Conservation (phyloP, 2,113 vertebrate species). For the Acrocephalus kingi region DNA sequence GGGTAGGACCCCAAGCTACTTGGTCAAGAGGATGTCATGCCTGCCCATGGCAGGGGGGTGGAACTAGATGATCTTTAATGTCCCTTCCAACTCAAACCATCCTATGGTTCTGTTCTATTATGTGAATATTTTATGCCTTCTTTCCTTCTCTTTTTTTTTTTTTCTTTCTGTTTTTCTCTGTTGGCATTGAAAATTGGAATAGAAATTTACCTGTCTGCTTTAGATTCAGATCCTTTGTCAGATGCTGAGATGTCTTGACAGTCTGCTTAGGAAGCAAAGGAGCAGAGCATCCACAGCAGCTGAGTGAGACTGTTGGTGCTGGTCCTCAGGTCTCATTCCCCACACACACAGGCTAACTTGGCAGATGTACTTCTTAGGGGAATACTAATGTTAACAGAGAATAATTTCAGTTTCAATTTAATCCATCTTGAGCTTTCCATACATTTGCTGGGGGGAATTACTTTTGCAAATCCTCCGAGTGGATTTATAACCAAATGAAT, state of each 20-base stretch:
- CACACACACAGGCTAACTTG: neutral
- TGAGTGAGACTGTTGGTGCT: neutral
- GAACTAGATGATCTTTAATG: neutral
- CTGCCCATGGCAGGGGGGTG: accelerated
- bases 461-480: neutral
- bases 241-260: neutral
- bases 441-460: neutral
- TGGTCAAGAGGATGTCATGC: neutral
- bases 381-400: constrained; percentile 4
- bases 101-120: neutral
- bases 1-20: neutral
- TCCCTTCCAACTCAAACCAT: neutral
- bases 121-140: neutral
- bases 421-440: neutral
- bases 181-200: neutral
- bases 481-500: constrained; percentile 37
- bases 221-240: neutral
- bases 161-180: neutral
- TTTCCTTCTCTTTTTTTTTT: neutral
- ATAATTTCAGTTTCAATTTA: constrained; percentile 24
- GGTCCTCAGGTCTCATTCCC: neutral
- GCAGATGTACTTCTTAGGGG: neutral
- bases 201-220: neutral
- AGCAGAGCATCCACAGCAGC: neutral
- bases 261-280: neutral